phyloP scores from a whole-genome alignment of 35 echinoderm and acorn worm genomes.

The Ophiothrix spiculata region DNA sequence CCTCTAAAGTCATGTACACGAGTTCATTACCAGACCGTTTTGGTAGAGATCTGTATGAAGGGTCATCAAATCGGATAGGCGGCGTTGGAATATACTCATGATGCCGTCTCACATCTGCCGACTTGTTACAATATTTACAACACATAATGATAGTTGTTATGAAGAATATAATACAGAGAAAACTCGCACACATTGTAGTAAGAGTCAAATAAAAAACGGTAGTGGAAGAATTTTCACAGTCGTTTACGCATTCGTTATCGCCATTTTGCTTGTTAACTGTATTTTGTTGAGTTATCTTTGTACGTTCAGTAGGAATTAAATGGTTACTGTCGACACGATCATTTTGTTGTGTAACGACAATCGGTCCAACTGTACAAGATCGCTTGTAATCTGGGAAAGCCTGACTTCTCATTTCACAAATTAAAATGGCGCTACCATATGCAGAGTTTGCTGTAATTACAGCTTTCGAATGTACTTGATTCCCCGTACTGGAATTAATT shows the following conservation, averaged over 20 bases:
- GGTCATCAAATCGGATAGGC: neutral
- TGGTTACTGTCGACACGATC: too few relatives aligned
- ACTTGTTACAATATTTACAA: neutral
- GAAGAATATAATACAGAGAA: neutral
- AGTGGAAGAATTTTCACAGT: neutral
- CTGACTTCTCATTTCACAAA: neutral
- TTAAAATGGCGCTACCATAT: neutral
- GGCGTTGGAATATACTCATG: neutral
- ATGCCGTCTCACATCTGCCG: neutral
- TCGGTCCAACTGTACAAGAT: neutral
- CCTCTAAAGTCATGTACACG: neutral
- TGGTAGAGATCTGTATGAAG: neutral
- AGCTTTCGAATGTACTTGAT: neutral
- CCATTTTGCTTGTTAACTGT: neutral
- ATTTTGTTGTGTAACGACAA: neutral
- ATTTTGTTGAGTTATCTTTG: neutral
- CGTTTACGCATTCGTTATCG: neutral
- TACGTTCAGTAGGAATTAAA: neutral
- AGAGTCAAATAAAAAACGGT: neutral
- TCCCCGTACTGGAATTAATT: neutral
- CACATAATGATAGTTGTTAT: constrained; percentile 2
- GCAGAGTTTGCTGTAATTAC: neutral
- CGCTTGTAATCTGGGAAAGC: neutral
- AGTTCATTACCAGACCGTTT: neutral
- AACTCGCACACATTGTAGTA: neutral